A percentile compares a stretch with the other conserved stretches of the same genome.
Conservation (phyloP, 2,888 invertebrate species). For the Spialia ferax region DNA sequence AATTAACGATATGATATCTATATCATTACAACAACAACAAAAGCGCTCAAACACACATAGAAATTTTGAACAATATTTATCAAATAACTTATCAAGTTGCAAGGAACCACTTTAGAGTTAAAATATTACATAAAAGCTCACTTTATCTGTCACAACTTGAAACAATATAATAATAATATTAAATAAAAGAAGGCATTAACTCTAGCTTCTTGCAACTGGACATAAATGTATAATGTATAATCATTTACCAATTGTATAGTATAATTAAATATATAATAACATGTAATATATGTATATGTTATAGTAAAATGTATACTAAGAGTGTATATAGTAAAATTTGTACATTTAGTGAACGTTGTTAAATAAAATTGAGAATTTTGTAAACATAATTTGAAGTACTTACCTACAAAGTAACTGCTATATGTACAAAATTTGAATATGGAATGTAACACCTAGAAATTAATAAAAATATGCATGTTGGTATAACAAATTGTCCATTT, state of each 20-base stretch:
- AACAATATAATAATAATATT: background rate
- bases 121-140: no score
- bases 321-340: conserved; percentile 46
- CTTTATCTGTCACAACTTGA: no score
- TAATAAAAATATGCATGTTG: background rate
- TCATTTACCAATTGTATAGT: background rate
- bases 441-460: background rate
- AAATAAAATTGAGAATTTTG: conserved; percentile 34
- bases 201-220: background rate
- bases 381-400: conserved; percentile 13
- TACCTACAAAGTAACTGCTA: background rate
- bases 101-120: no score
- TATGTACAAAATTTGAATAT: conserved; percentile 10
- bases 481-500: no score
- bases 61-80: background rate
- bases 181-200: background rate
- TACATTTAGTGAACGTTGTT: conserved; percentile 41
- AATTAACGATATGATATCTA: background rate
- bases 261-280: conserved; percentile 17
- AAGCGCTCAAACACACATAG: background rate
- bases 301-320: conserved; percentile 9
- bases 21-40: background rate
- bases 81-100: no score
- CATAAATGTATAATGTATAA: conserved; percentile 1
- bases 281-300: no score